These are phyloP conservation scores for Microctonus aethiopoides DNA, from an alignment of 2,888 invertebrate genomes.

Conservation along the genomic window DNA sequence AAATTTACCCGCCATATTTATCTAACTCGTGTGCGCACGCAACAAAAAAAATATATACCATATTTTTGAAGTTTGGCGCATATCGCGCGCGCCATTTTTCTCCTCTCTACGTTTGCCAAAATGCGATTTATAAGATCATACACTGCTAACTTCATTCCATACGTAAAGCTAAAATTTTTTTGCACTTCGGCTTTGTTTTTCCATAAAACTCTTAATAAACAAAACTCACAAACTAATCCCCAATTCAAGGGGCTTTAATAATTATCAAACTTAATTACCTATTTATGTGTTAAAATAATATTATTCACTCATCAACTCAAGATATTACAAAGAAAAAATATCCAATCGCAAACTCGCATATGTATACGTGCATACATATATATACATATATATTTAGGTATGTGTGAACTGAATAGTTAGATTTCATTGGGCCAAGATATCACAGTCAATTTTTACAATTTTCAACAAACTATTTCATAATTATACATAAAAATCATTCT, in stretches of 20 bases:
- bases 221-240: conserved; percentile 15
- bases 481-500: too few species aligned
- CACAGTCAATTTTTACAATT: too few species aligned
- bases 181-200: conserved; percentile 44
- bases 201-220: conserved; percentile 27
- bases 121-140: conserved; percentile 20
- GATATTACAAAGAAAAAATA: neutral
- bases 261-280: neutral
- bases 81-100: neutral
- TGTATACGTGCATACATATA: neutral
- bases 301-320: neutral
- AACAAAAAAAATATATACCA: too few species aligned
- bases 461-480: too few species aligned
- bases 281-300: neutral
- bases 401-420: too few species aligned
- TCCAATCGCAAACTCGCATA: neutral
- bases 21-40: too few species aligned
- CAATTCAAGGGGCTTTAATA: conserved; percentile 16
- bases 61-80: too few species aligned
- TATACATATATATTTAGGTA: too few species aligned
- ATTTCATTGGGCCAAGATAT: too few species aligned
- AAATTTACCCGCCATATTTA: too few species aligned
- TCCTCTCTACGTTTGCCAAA: conserved; percentile 5
- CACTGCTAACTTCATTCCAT: neutral
- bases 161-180: conserved; percentile 24